Conservation (phyloP, 2,113 vertebrate genomes). For the Mohoua ochrocephala region DNA sequence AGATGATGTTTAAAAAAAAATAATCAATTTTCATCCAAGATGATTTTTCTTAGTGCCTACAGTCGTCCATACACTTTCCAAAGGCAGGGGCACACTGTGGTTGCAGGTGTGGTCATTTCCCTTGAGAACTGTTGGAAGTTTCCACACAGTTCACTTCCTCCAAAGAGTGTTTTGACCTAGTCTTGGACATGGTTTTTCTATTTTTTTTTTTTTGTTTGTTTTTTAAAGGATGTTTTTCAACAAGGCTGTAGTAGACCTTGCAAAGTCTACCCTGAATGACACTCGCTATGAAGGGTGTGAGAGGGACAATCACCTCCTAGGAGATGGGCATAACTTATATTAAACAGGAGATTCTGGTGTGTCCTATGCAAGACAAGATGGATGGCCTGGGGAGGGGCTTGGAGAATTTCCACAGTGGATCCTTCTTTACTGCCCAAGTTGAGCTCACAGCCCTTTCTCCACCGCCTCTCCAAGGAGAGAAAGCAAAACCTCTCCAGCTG, state of each 20-base stretch:
- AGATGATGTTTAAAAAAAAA: neutral
- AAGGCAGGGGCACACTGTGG: neutral
- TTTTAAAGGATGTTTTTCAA: neutral
- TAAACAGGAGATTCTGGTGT: neutral
- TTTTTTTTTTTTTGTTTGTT: accelerated
- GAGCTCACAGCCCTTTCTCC: neutral
- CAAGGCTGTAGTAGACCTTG: neutral
- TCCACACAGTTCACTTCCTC: neutral
- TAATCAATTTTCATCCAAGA: neutral
- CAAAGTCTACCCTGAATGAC: neutral
- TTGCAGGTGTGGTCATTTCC: neutral
- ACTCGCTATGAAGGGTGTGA: neutral
- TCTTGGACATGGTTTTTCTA: neutral
- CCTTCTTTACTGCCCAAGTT: neutral
- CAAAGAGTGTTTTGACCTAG: neutral
- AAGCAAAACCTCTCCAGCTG: neutral
- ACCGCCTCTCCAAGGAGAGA: neutral
- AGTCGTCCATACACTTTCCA: neutral
- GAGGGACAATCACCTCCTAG: neutral
- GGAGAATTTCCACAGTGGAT: neutral
- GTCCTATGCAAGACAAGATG: neutral
- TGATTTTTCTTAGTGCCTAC: neutral
- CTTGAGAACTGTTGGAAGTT: neutral
- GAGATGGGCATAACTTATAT: neutral
- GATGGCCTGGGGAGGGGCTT: neutral